Evolutionary conservation across 2,888 invertebrate species (phyloP).

Genomic region (Chrysolina haemoptera): DNA sequence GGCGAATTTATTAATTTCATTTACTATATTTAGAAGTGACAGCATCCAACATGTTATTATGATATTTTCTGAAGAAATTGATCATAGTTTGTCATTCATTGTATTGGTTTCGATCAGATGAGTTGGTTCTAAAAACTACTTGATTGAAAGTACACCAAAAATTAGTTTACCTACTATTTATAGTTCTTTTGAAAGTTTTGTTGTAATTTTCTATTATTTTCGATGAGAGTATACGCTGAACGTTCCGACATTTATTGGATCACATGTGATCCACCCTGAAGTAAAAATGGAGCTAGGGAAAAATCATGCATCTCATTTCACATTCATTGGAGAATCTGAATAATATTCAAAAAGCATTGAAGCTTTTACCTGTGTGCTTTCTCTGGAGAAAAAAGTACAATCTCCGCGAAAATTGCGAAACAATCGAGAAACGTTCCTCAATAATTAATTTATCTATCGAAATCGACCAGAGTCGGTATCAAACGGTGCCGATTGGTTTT

Average conservation of each 20-base stretch:
- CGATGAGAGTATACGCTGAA: no score
- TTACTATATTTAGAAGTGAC: no score
- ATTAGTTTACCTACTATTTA: no score
- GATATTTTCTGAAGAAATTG: no score
- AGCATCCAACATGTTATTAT: no score
- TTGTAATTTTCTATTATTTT: no score
- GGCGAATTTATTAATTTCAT: no score
- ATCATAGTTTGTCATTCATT: no score
- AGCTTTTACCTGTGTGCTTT: neutral
- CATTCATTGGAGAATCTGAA: constrained; percentile 8
- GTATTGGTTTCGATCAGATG: no score
- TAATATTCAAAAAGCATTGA: constrained; percentile 1
- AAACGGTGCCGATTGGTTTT: constrained; percentile 39
- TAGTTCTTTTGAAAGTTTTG: no score
- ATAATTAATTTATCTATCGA: constrained; percentile 20
- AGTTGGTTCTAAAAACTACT: no score
- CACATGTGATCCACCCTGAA: neutral
- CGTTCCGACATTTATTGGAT: neutral
- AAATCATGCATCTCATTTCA: neutral
- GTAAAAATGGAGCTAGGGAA: neutral
- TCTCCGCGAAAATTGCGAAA: neutral
- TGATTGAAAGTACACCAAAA: no score
- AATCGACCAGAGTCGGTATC: constrained; percentile 13
- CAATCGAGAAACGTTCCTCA: constrained; percentile 10
- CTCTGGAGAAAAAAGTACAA: neutral